Evolutionary conservation across 2,888 invertebrate species (phyloP), one percentile per base, ranked within the genome.

Genomic region (Ichneumoninae sp.): DNA sequence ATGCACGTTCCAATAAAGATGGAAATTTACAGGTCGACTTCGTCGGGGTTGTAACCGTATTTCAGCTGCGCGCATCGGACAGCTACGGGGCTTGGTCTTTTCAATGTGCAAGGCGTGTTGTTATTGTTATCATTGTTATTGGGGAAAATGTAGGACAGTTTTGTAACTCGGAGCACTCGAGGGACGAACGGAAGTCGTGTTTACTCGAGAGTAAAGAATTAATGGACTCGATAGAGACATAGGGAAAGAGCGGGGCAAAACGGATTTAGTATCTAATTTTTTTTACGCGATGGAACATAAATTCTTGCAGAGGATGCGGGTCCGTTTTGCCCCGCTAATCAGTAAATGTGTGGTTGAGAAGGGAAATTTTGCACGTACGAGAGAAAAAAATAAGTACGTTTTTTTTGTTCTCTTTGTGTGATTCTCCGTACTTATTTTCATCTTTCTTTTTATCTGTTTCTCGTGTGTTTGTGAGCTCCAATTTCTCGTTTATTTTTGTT

Each of bases 401-500:
- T 70, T 70, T 63, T 50, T 36, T 13, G 13, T 13, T 60, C 54
- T 54, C 4, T 16, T 71, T 69, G n/a, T 36, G 19, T 10, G 13
- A 2, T 47, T 26, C 7, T 70, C 22, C 10, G 22, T 22, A 54
- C 52, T n/a, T 52, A 33, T 36, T 30, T 70, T 73, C 44, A 60
- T 40, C 7, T 26, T 60, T 26, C 30, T 52, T 13, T 0, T 5
- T 47, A 30, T 44, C 60, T 47, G 13, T 22, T 7, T 10, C 19
- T 44, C 50, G 80, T 19, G 16, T 36, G n/a, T 40, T 50, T 69
- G 63, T 54, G 63, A 16, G 33, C 52, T 6, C 36, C 7, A 63
- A 60, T 30, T 30, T 0, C 74, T 74, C 33, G 81, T 74, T 69
- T 57, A 75, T 81, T 81, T 75, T 60, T 44, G 60, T 75, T 75